Evolutionary conservation across 2,113 vertebrate species (phyloP).

Genomic region (Myrmophylax atrothorax): DNA sequence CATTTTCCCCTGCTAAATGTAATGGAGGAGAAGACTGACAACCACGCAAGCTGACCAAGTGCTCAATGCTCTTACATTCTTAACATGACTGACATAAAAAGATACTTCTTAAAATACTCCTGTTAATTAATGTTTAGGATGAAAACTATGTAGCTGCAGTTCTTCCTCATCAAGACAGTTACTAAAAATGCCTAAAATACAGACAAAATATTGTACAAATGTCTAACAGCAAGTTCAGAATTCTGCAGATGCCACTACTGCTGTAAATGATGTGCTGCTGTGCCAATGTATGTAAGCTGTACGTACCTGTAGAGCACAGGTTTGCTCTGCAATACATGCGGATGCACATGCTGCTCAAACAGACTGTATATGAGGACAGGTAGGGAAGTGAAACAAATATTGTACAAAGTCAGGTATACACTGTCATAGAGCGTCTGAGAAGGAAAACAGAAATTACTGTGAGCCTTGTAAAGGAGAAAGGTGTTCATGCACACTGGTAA

Average conservation of each 20-base stretch:
- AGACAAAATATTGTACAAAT: not conserved
- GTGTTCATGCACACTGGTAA: not conserved
- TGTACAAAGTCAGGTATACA: slow-evolving; percentile 98
- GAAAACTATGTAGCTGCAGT: not conserved
- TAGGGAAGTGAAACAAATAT: slow-evolving; percentile 99
- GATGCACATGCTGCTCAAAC: slow-evolving; percentile 96
- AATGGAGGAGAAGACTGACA: not conserved
- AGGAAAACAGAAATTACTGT: slow-evolving; percentile 45
- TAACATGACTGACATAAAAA: not conserved
- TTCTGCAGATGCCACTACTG: not conserved
- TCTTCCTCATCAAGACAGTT: not conserved
- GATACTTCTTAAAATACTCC: not conserved
- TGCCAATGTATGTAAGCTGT: fast-evolving
- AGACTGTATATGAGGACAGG: slow-evolving; percentile 98
- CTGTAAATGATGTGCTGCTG: not conserved
- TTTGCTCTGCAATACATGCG: slow-evolving; percentile 91
- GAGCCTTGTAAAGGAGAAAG: not conserved
- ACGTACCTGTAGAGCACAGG: slow-evolving; percentile 92
- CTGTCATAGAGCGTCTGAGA: slow-evolving; percentile 97
- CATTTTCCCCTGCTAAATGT: not conserved
- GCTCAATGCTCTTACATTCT: not conserved
- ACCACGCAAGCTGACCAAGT: not conserved
- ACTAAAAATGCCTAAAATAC: not conserved
- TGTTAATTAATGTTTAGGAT: not conserved
- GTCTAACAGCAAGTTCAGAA: not conserved